These are phyloP conservation scores for Digitonthophagus gazella DNA, from an alignment of 2,888 invertebrate species.

Conservation along the genomic window DNA sequence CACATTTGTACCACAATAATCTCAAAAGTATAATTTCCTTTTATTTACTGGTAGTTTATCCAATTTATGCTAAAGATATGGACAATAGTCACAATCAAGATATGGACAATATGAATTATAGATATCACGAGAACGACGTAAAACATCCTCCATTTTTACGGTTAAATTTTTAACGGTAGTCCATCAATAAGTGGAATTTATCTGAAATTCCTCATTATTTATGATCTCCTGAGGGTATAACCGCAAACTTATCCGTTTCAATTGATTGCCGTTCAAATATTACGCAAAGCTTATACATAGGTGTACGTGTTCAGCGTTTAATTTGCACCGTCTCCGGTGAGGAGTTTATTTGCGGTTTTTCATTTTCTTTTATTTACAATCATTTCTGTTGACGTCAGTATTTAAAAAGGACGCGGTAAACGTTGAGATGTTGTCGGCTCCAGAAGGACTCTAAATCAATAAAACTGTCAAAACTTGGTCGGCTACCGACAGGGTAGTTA, in stretches of 20 bases:
- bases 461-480: not conserved
- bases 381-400: not conserved
- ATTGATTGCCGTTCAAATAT: not conserved
- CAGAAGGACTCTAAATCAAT: not conserved
- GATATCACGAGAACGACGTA: no score
- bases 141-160: no score
- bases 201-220: not conserved
- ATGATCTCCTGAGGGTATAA: not conserved
- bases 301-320: not conserved
- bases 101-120: no score
- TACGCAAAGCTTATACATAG: not conserved
- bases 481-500: not conserved
- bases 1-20: no score
- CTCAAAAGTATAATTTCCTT: no score
- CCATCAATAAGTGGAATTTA: not conserved
- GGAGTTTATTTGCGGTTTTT: not conserved
- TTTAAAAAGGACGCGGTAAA: not conserved
- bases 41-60: no score
- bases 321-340: not conserved
- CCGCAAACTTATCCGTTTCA: not conserved
- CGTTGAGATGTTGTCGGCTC: not conserved
- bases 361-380: not conserved
- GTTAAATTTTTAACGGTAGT: no score
- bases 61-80: no score
- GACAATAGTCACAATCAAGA: no score